Evolutionary conservation across 1,140 invertebrate genomes (phyloP).

Genomic region (Drosophila trapezifrons): DNA sequence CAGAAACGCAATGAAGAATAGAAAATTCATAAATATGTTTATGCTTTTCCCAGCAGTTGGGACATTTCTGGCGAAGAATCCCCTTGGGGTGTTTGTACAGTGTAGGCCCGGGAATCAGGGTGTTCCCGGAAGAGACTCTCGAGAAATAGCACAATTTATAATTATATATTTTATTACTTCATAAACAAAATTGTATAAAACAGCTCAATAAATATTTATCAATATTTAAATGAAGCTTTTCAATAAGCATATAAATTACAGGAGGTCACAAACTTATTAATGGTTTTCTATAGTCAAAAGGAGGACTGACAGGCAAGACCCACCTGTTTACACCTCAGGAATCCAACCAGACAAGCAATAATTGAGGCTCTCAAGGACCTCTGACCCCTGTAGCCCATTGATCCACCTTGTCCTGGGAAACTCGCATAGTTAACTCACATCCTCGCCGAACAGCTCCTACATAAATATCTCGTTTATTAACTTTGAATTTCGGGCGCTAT

Average conservation of each 20-base stretch:
- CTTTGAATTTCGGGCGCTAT: slow-evolving; percentile 53
- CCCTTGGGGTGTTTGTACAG: not conserved
- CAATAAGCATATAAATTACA: too few species aligned
- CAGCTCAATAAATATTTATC: too few species aligned
- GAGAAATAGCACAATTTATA: not conserved
- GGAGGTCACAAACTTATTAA: too few species aligned
- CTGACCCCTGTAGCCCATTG: slow-evolving; percentile 23
- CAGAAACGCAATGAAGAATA: slow-evolving; percentile 59
- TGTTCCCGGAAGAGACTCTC: not conserved
- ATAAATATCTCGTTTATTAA: slow-evolving; percentile 69
- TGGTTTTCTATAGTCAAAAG: not conserved
- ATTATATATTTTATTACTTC: too few species aligned
- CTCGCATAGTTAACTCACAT: slow-evolving; percentile 40
- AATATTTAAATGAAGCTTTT: too few species aligned
- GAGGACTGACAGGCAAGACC: not conserved
- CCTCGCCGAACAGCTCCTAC: slow-evolving; percentile 38
- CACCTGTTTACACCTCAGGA: not conserved
- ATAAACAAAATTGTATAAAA: too few species aligned
- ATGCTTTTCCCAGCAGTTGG: slow-evolving; percentile 22
- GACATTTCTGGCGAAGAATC: not conserved
- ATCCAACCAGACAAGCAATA: not conserved
- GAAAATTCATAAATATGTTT: slow-evolving; percentile 67
- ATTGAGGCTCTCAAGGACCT: not conserved
- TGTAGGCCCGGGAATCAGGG: not conserved
- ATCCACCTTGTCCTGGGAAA: slow-evolving; percentile 26